Conservation (phyloP, 2,113 vertebrate genomes). For the Thunnus thynnus region DNA sequence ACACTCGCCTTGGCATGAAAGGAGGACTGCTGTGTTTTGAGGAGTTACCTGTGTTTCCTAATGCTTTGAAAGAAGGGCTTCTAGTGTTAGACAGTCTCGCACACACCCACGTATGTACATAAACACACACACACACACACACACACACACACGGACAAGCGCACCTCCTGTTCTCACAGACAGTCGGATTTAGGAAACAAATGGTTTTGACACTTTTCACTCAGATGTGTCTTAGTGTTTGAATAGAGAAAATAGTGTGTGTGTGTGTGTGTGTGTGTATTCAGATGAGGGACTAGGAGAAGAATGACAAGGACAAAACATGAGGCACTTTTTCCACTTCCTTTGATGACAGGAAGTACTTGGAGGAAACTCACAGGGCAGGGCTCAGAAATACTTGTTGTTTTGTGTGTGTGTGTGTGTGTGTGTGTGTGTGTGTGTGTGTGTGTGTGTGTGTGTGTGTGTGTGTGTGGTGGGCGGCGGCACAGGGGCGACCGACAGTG, state of each 20-base stretch:
- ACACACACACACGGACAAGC: neutral
- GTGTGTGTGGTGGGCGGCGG: neutral
- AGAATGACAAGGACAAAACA: constrained; percentile 9
- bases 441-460: constrained; percentile 4
- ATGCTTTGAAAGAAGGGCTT: constrained; percentile 46
- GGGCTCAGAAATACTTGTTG: neutral
- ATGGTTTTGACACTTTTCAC: constrained; percentile 38
- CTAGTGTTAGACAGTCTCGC: neutral
- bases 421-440: constrained; percentile 6
- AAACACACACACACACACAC: neutral
- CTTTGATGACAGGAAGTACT: neutral
- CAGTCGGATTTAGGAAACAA: constrained; percentile 33
- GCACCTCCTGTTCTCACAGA: constrained; percentile 35
- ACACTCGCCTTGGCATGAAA: constrained; percentile 57
- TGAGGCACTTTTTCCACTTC: neutral
- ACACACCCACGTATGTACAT: neutral
- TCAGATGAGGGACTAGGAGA: constrained; percentile 9
- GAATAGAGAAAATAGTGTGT: constrained; percentile 24
- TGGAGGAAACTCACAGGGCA: neutral
- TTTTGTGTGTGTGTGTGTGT: constrained; percentile 1
- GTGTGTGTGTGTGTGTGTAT: constrained; percentile 8
- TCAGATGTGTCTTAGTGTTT: constrained; percentile 41
- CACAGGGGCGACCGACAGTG: constrained; percentile 1
- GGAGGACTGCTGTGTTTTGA: constrained; percentile 53
- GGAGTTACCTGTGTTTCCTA: constrained; percentile 67